A percentile compares a stretch with the other conserved stretches of the same genome.
Evolutionary conservation across 2,888 invertebrate genomes (phyloP).

Genomic region (Ophonus ardosiacus): DNA sequence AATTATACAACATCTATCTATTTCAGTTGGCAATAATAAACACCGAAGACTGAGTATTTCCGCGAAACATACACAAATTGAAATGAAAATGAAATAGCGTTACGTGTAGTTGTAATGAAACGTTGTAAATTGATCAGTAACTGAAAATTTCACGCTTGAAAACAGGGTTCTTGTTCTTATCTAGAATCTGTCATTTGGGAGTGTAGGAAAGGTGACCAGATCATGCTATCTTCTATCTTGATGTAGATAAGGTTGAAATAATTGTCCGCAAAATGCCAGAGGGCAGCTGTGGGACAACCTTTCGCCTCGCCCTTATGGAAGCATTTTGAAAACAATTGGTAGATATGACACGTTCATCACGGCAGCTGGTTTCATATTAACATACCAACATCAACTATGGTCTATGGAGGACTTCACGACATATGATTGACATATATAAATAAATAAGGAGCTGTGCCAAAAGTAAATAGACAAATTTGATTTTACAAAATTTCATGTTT

Average conservation of each 20-base stretch:
- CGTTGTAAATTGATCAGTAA: constrained; percentile 5
- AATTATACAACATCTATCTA: constrained; percentile 18
- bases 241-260: constrained; percentile 37
- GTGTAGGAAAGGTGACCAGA: constrained; percentile 40
- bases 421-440: not conserved
- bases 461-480: not conserved
- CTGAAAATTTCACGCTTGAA: constrained; percentile 34
- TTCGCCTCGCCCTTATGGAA: constrained; percentile 42
- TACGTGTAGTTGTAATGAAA: not conserved
- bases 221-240: constrained; percentile 46
- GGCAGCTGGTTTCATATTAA: constrained; percentile 43
- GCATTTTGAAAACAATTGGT: constrained; percentile 47
- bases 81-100: not conserved
- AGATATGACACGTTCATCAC: constrained; percentile 45
- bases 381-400: constrained; percentile 7
- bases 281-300: constrained; percentile 15
- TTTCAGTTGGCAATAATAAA: constrained; percentile 16
- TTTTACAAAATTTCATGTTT: no score
- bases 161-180: constrained; percentile 11
- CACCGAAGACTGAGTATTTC: not conserved
- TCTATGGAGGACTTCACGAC: not conserved
- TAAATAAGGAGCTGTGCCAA: not conserved
- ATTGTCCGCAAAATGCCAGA: constrained; percentile 41
- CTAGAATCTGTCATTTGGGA: constrained; percentile 13
- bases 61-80: constrained; percentile 1